Evolutionary conservation across 2,113 vertebrate species (phyloP), one percentile per base, ranked within the genome.

Genomic region (Strix aluco): DNA sequence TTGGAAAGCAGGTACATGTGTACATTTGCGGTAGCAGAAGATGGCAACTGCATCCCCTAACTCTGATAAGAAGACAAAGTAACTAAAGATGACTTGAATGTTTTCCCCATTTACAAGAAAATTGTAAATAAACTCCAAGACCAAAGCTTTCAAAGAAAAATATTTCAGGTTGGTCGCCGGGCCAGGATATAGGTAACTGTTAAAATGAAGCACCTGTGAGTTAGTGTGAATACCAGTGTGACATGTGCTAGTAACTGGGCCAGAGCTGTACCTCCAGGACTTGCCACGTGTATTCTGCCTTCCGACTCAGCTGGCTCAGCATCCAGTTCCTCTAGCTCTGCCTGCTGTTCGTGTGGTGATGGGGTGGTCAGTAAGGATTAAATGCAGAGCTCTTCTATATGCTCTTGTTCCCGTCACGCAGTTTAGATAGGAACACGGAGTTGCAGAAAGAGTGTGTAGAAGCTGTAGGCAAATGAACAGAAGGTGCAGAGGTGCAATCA

Each of bases 381-480:
- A 58, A 19, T 58, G 61, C 46, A 10, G 6, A 22, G 34, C 40
- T 71, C 11, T 19, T 81, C 47, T n/a, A 1, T 26, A 8, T 1
- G 2, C 29, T 84, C 26, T 29, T 27, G 36, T 65, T 88, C 13
- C 30, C 8, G 1, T 78, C 46, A 19, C 0, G 0, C 26, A 27
- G 18, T 71, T 66, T 80, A 2, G 1, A 5, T 25, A 29, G 51
- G 30, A 71, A 1, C 6, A 15, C 4, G 14, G 36, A 70, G 22
- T 23, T 78, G 26, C 51, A 63, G 17, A 15, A 77, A 26, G 52
- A 62, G 13, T 17, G 3, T 2, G 10, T 44, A 16, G 34, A 66
- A 70, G 32, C 51, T 61, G 8, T 27, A 61, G 57, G 52, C 19
- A n/a, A 8, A 4, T 74, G 30, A 71, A 10, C 34, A 55, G 62